Conservation (phyloP, 2,888 invertebrate genomes). For the Drosophila austrosaltans region DNA sequence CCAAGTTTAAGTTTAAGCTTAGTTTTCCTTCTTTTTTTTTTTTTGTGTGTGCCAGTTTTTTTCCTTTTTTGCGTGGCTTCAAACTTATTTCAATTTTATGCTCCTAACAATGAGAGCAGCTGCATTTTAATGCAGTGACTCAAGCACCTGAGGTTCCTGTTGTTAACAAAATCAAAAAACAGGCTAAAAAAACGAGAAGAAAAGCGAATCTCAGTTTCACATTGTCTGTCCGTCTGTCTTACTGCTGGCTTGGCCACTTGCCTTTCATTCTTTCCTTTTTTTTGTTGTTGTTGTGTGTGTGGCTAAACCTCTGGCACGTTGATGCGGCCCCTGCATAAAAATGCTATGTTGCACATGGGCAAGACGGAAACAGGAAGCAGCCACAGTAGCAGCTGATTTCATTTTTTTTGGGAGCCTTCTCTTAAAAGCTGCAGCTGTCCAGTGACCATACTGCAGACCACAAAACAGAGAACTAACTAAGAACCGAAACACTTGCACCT, state of each 20-base stretch:
- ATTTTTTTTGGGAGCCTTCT: conserved; percentile 27
- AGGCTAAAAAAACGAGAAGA: conserved; percentile 14
- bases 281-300: background rate
- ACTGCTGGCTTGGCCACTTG: conserved; percentile 41
- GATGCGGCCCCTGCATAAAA: conserved; percentile 14
- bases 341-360: conserved; percentile 18
- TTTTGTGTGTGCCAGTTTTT: conserved; percentile 3
- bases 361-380: conserved; percentile 51
- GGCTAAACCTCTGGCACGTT: conserved; percentile 19
- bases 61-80: background rate
- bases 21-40: conserved; percentile 12
- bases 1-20: conserved; percentile 45
- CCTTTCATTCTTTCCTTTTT: conserved; percentile 25
- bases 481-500: conserved; percentile 49
- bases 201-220: conserved; percentile 56
- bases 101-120: conserved; percentile 53
- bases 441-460: conserved; percentile 60
- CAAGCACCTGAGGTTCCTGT: conserved; percentile 9
- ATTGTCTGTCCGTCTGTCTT: conserved; percentile 48
- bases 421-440: conserved; percentile 58
- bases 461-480: conserved; percentile 23
- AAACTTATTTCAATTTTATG: conserved; percentile 60
- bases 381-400: conserved; percentile 33
- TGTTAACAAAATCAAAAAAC: conserved; percentile 23
- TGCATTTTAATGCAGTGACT: conserved; percentile 62